Evolutionary conservation across 2,113 vertebrate genomes (phyloP).

Genomic region (Sinocyclocheilus anophthalmus): DNA sequence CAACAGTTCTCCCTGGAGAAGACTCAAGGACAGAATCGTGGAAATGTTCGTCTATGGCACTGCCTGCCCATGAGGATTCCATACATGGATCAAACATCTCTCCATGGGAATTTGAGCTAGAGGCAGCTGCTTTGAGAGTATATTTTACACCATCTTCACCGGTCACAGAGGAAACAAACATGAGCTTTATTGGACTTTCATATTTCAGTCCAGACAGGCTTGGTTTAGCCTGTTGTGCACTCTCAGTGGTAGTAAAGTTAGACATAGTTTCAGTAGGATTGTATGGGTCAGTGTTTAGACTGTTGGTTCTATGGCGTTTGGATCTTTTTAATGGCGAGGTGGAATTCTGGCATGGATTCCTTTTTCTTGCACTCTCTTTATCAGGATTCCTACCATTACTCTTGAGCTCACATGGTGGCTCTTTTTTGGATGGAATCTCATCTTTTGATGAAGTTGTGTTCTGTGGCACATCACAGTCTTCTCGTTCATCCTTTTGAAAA

Average conservation of each 20-base stretch:
- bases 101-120: slow-evolving; percentile 64
- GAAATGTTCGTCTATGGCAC: slow-evolving; percentile 52
- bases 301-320: slow-evolving; percentile 54
- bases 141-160: slow-evolving; percentile 87
- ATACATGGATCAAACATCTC: slow-evolving; percentile 75
- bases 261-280: not conserved
- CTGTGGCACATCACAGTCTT: not conserved
- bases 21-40: slow-evolving; percentile 35
- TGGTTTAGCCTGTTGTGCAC: slow-evolving; percentile 37
- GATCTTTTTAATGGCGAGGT: slow-evolving; percentile 50
- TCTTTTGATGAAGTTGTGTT: slow-evolving; percentile 1
- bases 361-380: slow-evolving; percentile 39
- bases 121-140: slow-evolving; percentile 83
- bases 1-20: slow-evolving; percentile 30
- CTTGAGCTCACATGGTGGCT: not conserved
- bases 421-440: slow-evolving; percentile 16
- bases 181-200: slow-evolving; percentile 92
- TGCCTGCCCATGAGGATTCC: slow-evolving; percentile 71
- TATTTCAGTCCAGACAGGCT: slow-evolving; percentile 71
- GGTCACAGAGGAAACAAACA: slow-evolving; percentile 90
- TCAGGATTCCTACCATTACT: not conserved
- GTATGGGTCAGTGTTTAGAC: slow-evolving; percentile 10
- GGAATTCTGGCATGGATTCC: slow-evolving; percentile 34
- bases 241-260: slow-evolving; percentile 30
- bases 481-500: slow-evolving; percentile 46